Evolutionary conservation across 2,113 vertebrate species (phyloP).

Genomic region (mouse (Mus musculus)): DNA sequence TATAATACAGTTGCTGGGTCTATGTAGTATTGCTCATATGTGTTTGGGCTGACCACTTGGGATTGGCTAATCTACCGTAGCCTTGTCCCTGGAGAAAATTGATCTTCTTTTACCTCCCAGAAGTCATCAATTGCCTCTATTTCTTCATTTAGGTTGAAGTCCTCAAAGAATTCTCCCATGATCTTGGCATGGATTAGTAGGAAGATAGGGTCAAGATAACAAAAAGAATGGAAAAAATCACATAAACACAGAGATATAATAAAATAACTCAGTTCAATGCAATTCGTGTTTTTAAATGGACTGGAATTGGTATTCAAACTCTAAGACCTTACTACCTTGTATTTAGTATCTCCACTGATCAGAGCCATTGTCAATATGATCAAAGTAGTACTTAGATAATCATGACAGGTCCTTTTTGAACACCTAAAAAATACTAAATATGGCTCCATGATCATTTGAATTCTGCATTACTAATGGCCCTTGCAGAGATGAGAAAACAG

Average conservation of each 20-base stretch:
- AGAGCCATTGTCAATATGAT: background rate
- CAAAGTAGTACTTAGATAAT: background rate
- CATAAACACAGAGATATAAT: background rate
- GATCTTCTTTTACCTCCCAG: background rate
- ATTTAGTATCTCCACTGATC: accelerated
- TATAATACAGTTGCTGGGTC: background rate
- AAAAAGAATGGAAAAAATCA: background rate
- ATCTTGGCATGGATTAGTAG: background rate
- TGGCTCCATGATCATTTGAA: background rate
- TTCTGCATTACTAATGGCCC: background rate
- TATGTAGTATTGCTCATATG: background rate
- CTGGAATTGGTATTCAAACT: background rate
- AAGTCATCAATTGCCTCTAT: background rate
- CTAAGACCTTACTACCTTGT: background rate
- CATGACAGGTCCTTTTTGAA: background rate
- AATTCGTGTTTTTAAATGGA: background rate
- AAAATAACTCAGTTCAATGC: background rate
- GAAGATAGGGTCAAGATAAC: too few relatives aligned
- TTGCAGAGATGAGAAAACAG: constrained; percentile 3
- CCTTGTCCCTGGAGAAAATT: background rate
- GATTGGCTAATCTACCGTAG: background rate
- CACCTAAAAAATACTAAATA: background rate
- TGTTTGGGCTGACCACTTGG: background rate
- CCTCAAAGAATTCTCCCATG: background rate
- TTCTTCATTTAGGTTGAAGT: background rate